Percentiles rank a stretch among this genome's conserved stretches.
These are phyloP conservation scores for Sisor rabdophorus DNA, from an alignment of 2,113 vertebrate species.

Conservation along the genomic window DNA sequence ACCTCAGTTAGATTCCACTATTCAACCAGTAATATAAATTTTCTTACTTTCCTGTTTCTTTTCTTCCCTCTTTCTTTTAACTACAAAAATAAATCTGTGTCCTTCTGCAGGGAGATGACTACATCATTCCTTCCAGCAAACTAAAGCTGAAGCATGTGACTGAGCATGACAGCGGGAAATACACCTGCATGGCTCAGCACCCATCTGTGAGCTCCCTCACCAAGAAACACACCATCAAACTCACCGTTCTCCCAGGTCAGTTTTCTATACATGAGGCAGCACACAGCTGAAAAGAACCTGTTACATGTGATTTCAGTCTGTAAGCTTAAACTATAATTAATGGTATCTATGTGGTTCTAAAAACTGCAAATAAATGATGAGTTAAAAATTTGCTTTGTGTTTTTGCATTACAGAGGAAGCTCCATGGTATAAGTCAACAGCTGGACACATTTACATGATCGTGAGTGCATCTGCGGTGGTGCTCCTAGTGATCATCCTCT, in stretches of 20 bases:
- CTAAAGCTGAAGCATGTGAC: slow-evolving; percentile 61
- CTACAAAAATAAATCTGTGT: slow-evolving; percentile 2
- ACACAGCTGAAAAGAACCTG: not conserved
- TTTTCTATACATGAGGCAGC: not conserved
- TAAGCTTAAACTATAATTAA: not conserved
- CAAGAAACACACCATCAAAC: slow-evolving; percentile 59
- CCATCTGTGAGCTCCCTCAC: slow-evolving; percentile 56
- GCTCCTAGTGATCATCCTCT: slow-evolving; percentile 56
- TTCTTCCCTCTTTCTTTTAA: too few species aligned
- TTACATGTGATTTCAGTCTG: not conserved
- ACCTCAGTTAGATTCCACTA: not conserved
- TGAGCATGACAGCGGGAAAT: slow-evolving; percentile 56
- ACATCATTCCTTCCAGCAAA: slow-evolving; percentile 60
- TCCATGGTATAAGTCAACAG: slow-evolving; percentile 61
- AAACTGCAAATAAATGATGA: not conserved
- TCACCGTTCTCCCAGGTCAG: slow-evolving; percentile 66
- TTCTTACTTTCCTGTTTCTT: not conserved
- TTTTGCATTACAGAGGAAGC: slow-evolving; percentile 58
- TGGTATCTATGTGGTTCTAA: not conserved
- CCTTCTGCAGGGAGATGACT: slow-evolving; percentile 63
- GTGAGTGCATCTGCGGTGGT: slow-evolving; percentile 25
- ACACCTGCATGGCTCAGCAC: slow-evolving; percentile 66
- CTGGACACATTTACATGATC: slow-evolving; percentile 57
- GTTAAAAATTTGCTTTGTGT: not conserved
- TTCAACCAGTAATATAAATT: not conserved